Evolutionary conservation across 1,140 invertebrate genomes (phyloP).

Genomic region (Conus ventricosus): DNA sequence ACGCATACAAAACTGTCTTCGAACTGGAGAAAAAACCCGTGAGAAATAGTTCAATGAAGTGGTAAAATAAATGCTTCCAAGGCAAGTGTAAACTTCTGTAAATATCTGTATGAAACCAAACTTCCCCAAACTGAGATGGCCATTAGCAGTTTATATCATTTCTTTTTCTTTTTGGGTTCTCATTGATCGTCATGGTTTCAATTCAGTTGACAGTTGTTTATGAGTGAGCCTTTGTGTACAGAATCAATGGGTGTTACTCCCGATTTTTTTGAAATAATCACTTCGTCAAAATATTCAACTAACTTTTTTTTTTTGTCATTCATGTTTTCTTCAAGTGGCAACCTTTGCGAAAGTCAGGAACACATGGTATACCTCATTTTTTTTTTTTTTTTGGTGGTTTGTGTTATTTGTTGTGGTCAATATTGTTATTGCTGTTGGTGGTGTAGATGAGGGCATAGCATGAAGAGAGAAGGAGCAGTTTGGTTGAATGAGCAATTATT

Average conservation of each 20-base stretch:
- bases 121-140: neutral
- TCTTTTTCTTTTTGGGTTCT: neutral
- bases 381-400: neutral
- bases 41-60: too few species aligned
- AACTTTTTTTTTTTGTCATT: neutral
- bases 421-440: neutral
- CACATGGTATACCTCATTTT: neutral
- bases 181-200: too few species aligned
- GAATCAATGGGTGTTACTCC: neutral
- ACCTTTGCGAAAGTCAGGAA: neutral
- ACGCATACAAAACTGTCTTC: too few species aligned
- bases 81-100: neutral
- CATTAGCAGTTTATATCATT: neutral
- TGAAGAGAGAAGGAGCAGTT: too few species aligned
- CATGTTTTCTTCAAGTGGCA: neutral
- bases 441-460: neutral
- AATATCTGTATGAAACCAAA: neutral
- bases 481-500: too few species aligned
- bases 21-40: too few species aligned
- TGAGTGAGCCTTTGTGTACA: neutral
- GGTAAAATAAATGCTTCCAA: too few species aligned
- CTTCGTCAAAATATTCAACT: neutral
- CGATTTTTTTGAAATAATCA: neutral
- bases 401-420: too few species aligned
- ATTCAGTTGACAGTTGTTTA: too few species aligned